Evolutionary conservation across 2,888 invertebrate species (phyloP), one percentile per base, ranked within the genome.

Genomic region (Drosophila affinis): DNA sequence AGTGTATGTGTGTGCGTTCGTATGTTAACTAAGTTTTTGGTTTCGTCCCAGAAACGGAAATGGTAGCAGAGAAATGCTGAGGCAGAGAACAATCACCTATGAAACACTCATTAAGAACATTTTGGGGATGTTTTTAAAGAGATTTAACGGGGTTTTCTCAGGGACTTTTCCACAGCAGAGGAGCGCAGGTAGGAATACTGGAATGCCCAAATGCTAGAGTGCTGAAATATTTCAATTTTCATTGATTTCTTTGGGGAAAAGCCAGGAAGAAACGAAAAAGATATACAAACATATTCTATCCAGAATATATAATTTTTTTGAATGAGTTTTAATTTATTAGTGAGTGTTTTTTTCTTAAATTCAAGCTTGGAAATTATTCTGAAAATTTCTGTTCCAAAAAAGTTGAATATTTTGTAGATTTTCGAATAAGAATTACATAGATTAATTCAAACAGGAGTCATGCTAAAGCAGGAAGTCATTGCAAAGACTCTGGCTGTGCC

Each of bases 21-120:
- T 48, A 55, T 68, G 79, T 87, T 88, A 88, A 85, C 84, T 85
- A 81, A 84, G 87, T 84, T 84, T 79, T 75, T 78, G 88, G 85
- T 81, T 87, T 72, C 77, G 82, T 85, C 14, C 39, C 14, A 21
- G 48, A 4, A 27, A 18, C 9, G 45, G 49, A 45, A 58, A 47
- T 17, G 17, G 21, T 6, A 29, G 21, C 21, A 21, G 21, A 21
- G 46, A 18, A 57, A 32, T 39, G 7, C 39, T 39, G 39, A 39
- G n/a, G 57, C 27, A 14, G 54, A 32, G 39, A 51, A 18, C 9
- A 27, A 57, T 39, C 39, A 39, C 39, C 39, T 39, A 39, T 39
- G 39, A 39, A 39, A 73, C 73, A 70, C 64, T 56, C 18, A 47
- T 17, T 47, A 18, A 18, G 47, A 47, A 9, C 17, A 47, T 10